Percentiles rank a stretch among this genome's conserved stretches.
Evolutionary conservation across 2,113 vertebrate species (phyloP).

Genomic region (Solea senegalensis): DNA sequence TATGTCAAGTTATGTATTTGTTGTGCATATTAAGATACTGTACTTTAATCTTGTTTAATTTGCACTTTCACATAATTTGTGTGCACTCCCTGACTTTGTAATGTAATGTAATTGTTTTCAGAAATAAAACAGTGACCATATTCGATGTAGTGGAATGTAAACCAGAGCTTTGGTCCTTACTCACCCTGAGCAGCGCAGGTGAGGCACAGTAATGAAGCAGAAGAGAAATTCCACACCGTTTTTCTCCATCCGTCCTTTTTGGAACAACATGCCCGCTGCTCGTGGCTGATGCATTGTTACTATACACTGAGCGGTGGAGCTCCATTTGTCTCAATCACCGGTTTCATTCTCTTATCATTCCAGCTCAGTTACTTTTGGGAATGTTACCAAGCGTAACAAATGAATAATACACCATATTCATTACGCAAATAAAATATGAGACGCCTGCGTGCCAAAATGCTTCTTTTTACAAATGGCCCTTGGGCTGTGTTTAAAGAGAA

Average conservation of each 20-base stretch:
- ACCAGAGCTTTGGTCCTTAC: background rate
- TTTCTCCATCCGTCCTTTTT: constrained; percentile 51
- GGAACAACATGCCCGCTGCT: constrained; percentile 51
- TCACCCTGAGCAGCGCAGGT: constrained; percentile 12
- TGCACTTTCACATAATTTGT: background rate
- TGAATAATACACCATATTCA: constrained; percentile 55
- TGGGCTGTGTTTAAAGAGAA: constrained; percentile 52
- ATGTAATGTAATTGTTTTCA: background rate
- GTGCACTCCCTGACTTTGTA: too few relatives aligned
- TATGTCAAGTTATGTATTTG: too few relatives aligned
- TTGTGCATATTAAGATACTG: background rate
- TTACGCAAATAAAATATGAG: constrained; percentile 64
- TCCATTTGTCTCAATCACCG: constrained; percentile 70
- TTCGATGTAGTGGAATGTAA: background rate
- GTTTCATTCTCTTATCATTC: constrained; percentile 65
- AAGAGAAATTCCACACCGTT: constrained; percentile 28
- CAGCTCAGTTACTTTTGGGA: constrained; percentile 61
- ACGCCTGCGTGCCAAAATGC: constrained; percentile 44
- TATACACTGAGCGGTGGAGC: constrained; percentile 27
- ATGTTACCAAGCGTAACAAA: constrained; percentile 52
- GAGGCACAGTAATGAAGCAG: constrained; percentile 19
- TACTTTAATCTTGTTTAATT: background rate
- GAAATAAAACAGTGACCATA: background rate
- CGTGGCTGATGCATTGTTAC: constrained; percentile 59
- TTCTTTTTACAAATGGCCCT: constrained; percentile 55